Evolutionary conservation across 2,797 vertebrate genomes (phyloP), one percentile per base, ranked within the genome.

Genomic region (Champsocephalus esox): DNA sequence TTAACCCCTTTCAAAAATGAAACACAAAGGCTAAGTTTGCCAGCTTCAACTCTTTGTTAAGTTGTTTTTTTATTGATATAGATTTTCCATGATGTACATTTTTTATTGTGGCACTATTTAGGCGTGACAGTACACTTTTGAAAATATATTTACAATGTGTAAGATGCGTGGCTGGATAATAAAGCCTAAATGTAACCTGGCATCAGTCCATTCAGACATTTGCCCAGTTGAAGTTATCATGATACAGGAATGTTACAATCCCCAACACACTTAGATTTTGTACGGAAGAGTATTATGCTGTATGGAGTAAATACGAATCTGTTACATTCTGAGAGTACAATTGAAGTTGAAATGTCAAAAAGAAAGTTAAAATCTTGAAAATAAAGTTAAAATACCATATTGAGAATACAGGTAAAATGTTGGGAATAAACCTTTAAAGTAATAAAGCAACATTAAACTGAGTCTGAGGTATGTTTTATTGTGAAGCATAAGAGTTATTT

Each of bases 401-500:
- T 9, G 34, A 38, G 8, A 38, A 38, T 38, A 38, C 8, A 38
- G 34, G 8, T 38, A 38, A 38, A 38, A 38, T 38, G 34, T 38
- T 38, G 34, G 34, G 34, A 38, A 38, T 38, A 38, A 38, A 38
- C 34, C 6, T 38, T 9, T 38, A 38, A 38, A 9, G 34, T 38
- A 6, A 28, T 28, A 28, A 28, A 28, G 24, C 75, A 32, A 77
- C 77, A 77, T 63, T 74, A 24, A 74, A 63, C 81, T 43, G 19
- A 56, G 55, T 70, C 63, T 61, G 34, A 68, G 51, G 44, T 48
- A 52, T 73, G 52, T 84, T 38, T 87, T 81, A 84, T 59, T 73
- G 56, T 75, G 28, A 77, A 82, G 62, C 48, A 38, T 69, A 65
- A 72, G 34, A 80, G 52, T 70, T 77, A 88, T 88, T 86, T 85